Base-by-base conservation (phyloP, 1,140 invertebrate species). In the Linepithema humile region DNA sequence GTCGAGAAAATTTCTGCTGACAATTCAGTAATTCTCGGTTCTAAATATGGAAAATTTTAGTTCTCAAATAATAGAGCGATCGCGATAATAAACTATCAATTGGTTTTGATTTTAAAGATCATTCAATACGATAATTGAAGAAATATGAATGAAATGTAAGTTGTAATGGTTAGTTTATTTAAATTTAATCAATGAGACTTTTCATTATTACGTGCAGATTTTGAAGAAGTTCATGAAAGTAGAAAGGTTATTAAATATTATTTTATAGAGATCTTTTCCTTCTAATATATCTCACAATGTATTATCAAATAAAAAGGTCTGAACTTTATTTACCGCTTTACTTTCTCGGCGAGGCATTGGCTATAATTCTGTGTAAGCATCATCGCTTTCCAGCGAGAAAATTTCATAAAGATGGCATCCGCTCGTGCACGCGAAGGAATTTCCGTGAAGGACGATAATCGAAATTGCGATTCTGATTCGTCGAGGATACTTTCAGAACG, bases 391-490 rank as follows among this genome's bases (percentile, higher is more conserved):
- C 35, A 32, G 40, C 64, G 64, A 69, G 64, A 35, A 80, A 80
- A 80, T 80, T 80, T 80, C 64, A 80, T 80, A 80, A 80, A 55
- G 75, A 43, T 80, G 64, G 75, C 50, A 50, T 38, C 32, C 75
- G 62, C 7, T 55, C 64, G 48, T 12, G 48, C 40, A 64, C 75
- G 48, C 48, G 48, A 70, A 80, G 48, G 38, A 80, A 80, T 69
- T 80, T 80, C 48, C 62, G 48, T 53, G 64, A 80, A 80, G 35
- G 23, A 70, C 48, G 75, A 70, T 80, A 80, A 80, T 64, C 64
- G 26, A 80, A 80, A 80, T 80, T 78, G 75, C 75, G 15, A 69
- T 80, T 80, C 48, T 80, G 75, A 80, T 70, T 80, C 75, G 75
- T 43, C n/a, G 75, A 40, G 12, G 23, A 80, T 80, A 55, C 48